Percentiles rank a stretch among this genome's conserved stretches.
Evolutionary conservation across 2,797 vertebrate genomes (phyloP).

Genomic region (Dryobates pubescens): DNA sequence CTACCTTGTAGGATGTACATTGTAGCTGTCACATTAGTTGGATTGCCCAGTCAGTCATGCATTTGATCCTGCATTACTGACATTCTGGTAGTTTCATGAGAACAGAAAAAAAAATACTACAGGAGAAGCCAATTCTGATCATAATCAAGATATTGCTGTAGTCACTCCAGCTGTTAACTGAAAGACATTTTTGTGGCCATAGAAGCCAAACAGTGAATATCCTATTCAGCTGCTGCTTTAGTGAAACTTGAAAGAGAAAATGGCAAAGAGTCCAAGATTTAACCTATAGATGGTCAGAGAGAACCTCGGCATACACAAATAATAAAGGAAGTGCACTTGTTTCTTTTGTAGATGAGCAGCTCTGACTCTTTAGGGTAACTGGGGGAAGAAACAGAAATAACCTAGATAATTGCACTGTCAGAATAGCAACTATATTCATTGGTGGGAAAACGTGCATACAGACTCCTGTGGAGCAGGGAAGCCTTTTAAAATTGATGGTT

Average conservation of each 20-base stretch:
- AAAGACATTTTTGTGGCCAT: conserved; percentile 14
- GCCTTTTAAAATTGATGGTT: neutral
- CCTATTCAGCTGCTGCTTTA: neutral
- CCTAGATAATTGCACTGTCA: neutral
- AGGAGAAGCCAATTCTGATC: conserved; percentile 6
- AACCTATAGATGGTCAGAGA: neutral
- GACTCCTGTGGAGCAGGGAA: neutral
- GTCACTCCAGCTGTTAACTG: neutral
- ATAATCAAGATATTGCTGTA: neutral
- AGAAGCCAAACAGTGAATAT: neutral
- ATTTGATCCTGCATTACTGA: conserved; percentile 30
- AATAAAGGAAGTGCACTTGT: neutral
- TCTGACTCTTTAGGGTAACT: neutral
- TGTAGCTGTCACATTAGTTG: neutral
- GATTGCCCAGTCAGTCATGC: neutral
- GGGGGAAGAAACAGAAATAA: conserved; percentile 39
- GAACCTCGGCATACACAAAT: neutral
- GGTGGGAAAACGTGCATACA: conserved; percentile 35
- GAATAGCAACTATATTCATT: conserved; percentile 30
- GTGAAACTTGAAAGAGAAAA: conserved; percentile 15
- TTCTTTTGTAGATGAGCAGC: neutral
- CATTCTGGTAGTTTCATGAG: conserved; percentile 11
- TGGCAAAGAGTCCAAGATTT: neutral
- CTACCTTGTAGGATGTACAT: neutral
- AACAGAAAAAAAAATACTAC: neutral